Evolutionary conservation across 2,888 invertebrate species (phyloP).

Genomic region (Athalia rosae): DNA sequence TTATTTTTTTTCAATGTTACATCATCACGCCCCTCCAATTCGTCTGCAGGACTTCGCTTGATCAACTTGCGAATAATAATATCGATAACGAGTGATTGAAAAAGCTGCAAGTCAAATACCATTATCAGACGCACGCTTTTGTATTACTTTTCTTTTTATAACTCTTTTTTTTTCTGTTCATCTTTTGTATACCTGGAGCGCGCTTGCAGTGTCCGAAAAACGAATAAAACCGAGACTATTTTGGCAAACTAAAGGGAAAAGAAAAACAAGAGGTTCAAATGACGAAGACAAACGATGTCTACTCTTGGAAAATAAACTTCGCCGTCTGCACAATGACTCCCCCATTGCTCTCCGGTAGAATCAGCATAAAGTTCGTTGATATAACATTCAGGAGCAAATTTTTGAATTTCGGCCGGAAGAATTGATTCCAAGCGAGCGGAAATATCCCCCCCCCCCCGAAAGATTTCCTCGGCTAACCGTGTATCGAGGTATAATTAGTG

Average conservation of each 20-base stretch:
- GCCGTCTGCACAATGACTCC: too few species aligned
- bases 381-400: not conserved
- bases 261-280: too few species aligned
- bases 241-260: not conserved
- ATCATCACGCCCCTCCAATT: slow-evolving; percentile 7
- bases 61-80: slow-evolving; percentile 11
- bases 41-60: slow-evolving; percentile 24
- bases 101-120: slow-evolving; percentile 20
- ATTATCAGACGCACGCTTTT: slow-evolving; percentile 7
- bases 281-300: too few species aligned
- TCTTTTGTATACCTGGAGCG: not conserved
- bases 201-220: not conserved
- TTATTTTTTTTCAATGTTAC: slow-evolving; percentile 27
- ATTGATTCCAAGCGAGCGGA: slow-evolving; percentile 40
- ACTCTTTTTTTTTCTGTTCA: not conserved
- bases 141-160: not conserved
- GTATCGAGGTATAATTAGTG: slow-evolving; percentile 70
- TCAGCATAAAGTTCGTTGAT: too few species aligned
- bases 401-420: slow-evolving; percentile 41
- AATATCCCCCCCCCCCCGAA: slow-evolving; percentile 31
- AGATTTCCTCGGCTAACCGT: slow-evolving; percentile 41
- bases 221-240: too few species aligned
- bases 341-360: too few species aligned
- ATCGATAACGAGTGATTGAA: not conserved
- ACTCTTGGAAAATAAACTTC: too few species aligned